Percentiles rank a stretch among this genome's conserved stretches.
phyloP scores from a whole-genome alignment of 2,113 vertebrate genomes.

The Campylomormyrus tamandua region DNA sequence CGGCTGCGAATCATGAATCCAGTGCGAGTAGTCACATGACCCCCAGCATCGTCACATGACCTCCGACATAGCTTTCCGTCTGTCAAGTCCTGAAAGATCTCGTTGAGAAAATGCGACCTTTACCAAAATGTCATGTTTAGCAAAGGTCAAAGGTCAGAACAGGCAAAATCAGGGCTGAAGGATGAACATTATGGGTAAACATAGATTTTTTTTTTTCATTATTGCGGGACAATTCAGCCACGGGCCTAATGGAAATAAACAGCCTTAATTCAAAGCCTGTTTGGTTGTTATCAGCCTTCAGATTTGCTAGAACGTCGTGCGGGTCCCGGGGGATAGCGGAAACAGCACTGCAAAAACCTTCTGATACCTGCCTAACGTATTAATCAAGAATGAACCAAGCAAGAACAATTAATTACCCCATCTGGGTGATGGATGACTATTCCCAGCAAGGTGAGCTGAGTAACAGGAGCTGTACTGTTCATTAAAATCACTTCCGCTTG shows the following conservation, averaged over 20 bases:
- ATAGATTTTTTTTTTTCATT: background rate
- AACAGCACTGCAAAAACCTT: background rate
- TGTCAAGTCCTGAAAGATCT: background rate
- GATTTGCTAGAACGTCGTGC: background rate
- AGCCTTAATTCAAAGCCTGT: background rate
- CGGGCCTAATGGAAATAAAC: background rate
- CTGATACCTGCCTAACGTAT: background rate
- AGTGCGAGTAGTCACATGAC: background rate
- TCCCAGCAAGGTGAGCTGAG: conserved; percentile 1
- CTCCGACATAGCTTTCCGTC: background rate
- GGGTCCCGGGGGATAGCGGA: background rate
- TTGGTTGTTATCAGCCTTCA: background rate
- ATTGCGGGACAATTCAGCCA: background rate
- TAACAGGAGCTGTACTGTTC: background rate
- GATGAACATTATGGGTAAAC: background rate
- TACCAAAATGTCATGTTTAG: background rate
- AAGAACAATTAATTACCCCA: conserved; percentile 6
- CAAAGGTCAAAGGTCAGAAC: background rate
- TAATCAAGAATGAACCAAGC: background rate
- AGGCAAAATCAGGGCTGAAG: background rate
- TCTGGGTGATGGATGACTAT: background rate
- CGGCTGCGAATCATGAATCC: background rate
- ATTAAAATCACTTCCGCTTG: background rate
- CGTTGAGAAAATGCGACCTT: background rate
- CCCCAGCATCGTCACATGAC: background rate